phyloP scores from a whole-genome alignment of 1,140 invertebrate genomes.

The Drosophila serrata region DNA sequence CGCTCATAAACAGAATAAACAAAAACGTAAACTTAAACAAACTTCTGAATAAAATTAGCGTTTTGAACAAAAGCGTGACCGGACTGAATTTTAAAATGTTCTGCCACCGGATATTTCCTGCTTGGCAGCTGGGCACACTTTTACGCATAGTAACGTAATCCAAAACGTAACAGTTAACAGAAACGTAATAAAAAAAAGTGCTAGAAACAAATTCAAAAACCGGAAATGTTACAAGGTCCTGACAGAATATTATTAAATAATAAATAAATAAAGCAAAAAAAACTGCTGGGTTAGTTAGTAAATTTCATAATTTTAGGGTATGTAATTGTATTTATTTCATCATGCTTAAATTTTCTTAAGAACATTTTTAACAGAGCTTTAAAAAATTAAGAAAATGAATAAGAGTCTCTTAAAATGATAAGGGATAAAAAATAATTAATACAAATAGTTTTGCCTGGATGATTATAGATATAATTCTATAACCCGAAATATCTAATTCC shows the following conservation, averaged over 20 bases:
- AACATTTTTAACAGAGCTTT: too few relatives aligned
- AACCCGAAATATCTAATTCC: too few relatives aligned
- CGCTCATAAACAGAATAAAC: slow-evolving; percentile 77
- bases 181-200: background rate
- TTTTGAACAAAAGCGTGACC: slow-evolving; percentile 39
- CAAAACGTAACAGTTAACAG: background rate
- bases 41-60: slow-evolving; percentile 65
- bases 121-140: background rate
- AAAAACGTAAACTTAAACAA: slow-evolving; percentile 79
- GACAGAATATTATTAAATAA: background rate
- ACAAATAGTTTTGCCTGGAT: too few relatives aligned
- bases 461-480: too few relatives aligned
- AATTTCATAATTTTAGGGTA: too few relatives aligned
- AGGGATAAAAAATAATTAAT: too few relatives aligned
- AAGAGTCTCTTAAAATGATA: too few relatives aligned
- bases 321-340: too few relatives aligned
- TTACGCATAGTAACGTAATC: background rate
- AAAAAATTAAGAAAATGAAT: too few relatives aligned
- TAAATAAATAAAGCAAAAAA: too few relatives aligned
- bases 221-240: background rate
- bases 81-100: background rate
- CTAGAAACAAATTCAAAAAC: background rate
- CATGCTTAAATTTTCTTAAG: background rate
- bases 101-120: background rate
- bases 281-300: too few relatives aligned